A percentile compares a stretch with the other conserved stretches of the same genome.
phyloP scores from a whole-genome alignment of 1,140 invertebrate genomes.

The Lasioglossum baleicum region DNA sequence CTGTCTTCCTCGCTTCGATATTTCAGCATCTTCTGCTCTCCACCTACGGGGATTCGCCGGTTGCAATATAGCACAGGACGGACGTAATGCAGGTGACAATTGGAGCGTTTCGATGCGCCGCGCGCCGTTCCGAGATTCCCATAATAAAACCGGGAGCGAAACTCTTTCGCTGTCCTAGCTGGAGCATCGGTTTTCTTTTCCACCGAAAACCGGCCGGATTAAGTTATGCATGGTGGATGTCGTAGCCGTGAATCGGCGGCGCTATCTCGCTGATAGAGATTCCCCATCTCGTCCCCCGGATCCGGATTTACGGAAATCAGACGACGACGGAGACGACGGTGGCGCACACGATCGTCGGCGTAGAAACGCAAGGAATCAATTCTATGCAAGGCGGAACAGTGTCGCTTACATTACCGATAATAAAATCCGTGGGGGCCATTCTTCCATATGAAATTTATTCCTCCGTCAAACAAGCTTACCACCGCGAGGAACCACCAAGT shows the following conservation, averaged over 20 bases:
- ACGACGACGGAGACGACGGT: neutral
- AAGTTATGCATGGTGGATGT: slow-evolving; percentile 64
- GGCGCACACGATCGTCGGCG: neutral
- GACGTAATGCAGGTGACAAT: slow-evolving; percentile 65
- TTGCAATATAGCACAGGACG: slow-evolving; percentile 21
- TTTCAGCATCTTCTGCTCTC: slow-evolving; percentile 57
- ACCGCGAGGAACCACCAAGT: neutral
- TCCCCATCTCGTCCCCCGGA: slow-evolving; percentile 29
- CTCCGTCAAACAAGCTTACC: neutral
- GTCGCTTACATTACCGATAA: neutral
- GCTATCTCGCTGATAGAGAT: slow-evolving; percentile 57
- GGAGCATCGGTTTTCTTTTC: slow-evolving; percentile 42
- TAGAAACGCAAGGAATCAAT: slow-evolving; percentile 20
- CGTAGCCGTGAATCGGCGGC: slow-evolving; percentile 29
- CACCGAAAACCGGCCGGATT: slow-evolving; percentile 59
- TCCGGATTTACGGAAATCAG: slow-evolving; percentile 33
- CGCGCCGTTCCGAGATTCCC: slow-evolving; percentile 55
- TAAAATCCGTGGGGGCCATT: neutral
- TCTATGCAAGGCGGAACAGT: neutral
- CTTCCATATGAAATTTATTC: neutral
- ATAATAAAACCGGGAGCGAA: slow-evolving; percentile 62
- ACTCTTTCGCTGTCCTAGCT: slow-evolving; percentile 7
- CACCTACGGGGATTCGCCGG: slow-evolving; percentile 30
- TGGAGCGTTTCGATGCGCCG: slow-evolving; percentile 62
- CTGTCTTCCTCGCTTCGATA: slow-evolving; percentile 65